Conservation (phyloP, 2,113 vertebrate genomes). For the Urocitellus parryii region DNA sequence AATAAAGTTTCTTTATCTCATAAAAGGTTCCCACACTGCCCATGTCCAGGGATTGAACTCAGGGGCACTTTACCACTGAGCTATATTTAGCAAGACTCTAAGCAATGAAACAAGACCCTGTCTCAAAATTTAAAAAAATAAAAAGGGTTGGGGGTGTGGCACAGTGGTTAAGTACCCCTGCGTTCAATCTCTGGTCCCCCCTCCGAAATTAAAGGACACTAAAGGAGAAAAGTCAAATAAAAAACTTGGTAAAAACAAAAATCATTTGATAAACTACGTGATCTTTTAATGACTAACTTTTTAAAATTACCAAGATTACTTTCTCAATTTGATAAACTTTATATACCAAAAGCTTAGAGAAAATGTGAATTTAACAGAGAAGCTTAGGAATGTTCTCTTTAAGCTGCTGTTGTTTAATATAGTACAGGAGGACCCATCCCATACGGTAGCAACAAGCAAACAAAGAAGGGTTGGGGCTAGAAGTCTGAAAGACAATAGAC, state of each 20-base stretch:
- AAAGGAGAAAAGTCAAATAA: background rate
- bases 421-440: background rate
- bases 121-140: too few relatives aligned
- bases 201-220: background rate
- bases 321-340: conserved; percentile 4
- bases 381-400: background rate
- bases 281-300: background rate
- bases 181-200: too few relatives aligned
- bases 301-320: background rate
- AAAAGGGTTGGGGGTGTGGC: too few relatives aligned
- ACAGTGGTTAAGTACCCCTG: too few relatives aligned
- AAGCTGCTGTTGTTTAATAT: background rate
- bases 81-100: too few relatives aligned
- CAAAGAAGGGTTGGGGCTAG: too few relatives aligned
- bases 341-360: background rate
- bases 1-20: too few relatives aligned
- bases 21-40: fast-evolving
- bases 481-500: background rate
- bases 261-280: background rate
- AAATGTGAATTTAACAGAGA: background rate
- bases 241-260: background rate
- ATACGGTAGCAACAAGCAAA: background rate
- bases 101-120: too few relatives aligned
- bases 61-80: too few relatives aligned
- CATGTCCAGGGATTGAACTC: too few relatives aligned